Conservation (phyloP, 1,140 invertebrate species). For the Trachymyrmex cornetzi region DNA sequence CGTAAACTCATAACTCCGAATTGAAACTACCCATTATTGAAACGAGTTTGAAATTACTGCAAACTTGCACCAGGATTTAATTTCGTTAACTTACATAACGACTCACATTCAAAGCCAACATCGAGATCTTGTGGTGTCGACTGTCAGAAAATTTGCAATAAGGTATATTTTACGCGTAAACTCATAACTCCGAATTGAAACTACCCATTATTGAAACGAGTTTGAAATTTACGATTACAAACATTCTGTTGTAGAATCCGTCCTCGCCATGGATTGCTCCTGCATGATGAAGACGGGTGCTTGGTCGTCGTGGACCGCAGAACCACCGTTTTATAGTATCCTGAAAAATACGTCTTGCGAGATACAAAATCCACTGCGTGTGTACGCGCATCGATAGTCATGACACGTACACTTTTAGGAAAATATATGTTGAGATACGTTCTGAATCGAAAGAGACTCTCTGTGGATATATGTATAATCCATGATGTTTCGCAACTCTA, state of each 20-base stretch:
- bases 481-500: not conserved
- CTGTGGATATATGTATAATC: not conserved
- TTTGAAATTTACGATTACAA: not conserved
- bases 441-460: not conserved
- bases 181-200: not conserved
- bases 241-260: constrained; percentile 53
- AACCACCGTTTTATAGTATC: constrained; percentile 81
- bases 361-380: constrained; percentile 80
- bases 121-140: too few relatives aligned
- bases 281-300: constrained; percentile 79
- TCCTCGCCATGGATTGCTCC: constrained; percentile 82
- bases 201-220: not conserved
- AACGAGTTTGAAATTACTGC: not conserved
- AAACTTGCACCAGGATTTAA: too few relatives aligned
- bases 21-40: not conserved
- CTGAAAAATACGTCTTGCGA: constrained; percentile 78
- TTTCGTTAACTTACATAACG: too few relatives aligned
- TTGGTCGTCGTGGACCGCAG: constrained; percentile 76
- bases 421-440: not conserved
- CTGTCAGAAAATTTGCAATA: too few relatives aligned
- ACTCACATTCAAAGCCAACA: too few relatives aligned
- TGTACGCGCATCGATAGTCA: constrained; percentile 70
- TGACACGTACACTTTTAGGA: not conserved
- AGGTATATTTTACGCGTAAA: too few relatives aligned
- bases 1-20: not conserved